Evolutionary conservation across 2,888 invertebrate species (phyloP).

Genomic region (Taenaris catops): DNA sequence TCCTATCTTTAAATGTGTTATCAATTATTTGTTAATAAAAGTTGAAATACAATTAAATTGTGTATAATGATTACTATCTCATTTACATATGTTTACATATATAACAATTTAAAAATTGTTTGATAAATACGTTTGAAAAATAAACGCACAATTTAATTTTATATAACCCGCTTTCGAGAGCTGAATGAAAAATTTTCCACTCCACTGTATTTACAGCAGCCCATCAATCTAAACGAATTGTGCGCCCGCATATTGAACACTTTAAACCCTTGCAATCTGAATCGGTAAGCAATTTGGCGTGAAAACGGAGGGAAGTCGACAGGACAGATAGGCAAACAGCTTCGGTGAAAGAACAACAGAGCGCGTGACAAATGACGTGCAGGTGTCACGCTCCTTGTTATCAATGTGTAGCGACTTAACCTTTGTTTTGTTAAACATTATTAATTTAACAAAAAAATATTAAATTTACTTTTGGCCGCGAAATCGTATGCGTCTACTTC

Average conservation of each 20-base stretch:
- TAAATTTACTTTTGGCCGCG: too few species aligned
- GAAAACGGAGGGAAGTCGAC: slow-evolving; percentile 41
- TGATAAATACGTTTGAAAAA: too few species aligned
- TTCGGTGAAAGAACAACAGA: slow-evolving; percentile 39
- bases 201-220: slow-evolving; percentile 20
- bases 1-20: too few species aligned
- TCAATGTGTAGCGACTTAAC: too few species aligned
- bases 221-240: slow-evolving; percentile 34
- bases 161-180: slow-evolving; percentile 11
- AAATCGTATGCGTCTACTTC: too few species aligned
- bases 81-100: background rate
- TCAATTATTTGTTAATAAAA: too few species aligned
- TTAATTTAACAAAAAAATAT: too few species aligned
- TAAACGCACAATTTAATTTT: slow-evolving; percentile 10
- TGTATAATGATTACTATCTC: too few species aligned
- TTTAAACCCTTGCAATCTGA: slow-evolving; percentile 28
- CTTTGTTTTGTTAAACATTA: too few species aligned
- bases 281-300: slow-evolving; percentile 50
- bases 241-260: slow-evolving; percentile 27
- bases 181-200: slow-evolving; percentile 21
- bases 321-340: slow-evolving; percentile 44
- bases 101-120: background rate
- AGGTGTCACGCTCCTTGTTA: slow-evolving; percentile 55
- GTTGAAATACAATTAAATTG: too few species aligned
- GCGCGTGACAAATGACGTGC: slow-evolving; percentile 67